Conservation (phyloP, 2,888 invertebrate genomes). For the Leptinotarsa peninsularis region DNA sequence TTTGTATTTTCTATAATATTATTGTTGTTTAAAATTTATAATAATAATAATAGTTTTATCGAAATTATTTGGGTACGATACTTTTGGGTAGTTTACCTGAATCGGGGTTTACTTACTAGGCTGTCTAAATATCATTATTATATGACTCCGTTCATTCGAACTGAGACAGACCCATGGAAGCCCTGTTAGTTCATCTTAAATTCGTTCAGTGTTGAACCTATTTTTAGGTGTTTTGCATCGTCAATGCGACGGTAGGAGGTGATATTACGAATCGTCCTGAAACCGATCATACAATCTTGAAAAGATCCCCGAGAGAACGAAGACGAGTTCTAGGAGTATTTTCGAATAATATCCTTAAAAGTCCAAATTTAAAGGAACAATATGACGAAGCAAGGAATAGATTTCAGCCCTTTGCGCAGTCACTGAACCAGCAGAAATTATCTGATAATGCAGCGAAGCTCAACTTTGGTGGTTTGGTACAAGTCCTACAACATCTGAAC, state of each 20-base stretch:
- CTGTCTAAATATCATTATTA: not conserved
- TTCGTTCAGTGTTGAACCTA: not conserved
- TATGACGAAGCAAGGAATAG: not conserved
- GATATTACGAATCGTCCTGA: not conserved
- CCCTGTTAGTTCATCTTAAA: not conserved
- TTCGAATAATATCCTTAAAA: not conserved
- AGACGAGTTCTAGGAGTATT: not conserved
- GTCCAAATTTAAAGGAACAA: not conserved
- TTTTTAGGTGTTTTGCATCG: slow-evolving; percentile 1
- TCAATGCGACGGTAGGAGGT: not conserved
- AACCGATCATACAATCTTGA: not conserved
- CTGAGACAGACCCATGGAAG: not conserved
- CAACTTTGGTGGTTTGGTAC: not conserved
- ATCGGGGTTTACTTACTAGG: no score
- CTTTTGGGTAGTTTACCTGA: no score
- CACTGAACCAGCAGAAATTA: not conserved
- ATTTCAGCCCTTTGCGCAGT: not conserved
- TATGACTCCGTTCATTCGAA: not conserved
- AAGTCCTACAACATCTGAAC: no score
- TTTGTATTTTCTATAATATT: no score
- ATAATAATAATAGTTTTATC: no score
- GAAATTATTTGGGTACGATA: no score
- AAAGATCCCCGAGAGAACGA: not conserved
- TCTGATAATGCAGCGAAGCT: not conserved
- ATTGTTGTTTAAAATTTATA: no score